These are phyloP conservation scores for Urocitellus parryii DNA, from an alignment of 2,113 vertebrate species.

Conservation along the genomic window DNA sequence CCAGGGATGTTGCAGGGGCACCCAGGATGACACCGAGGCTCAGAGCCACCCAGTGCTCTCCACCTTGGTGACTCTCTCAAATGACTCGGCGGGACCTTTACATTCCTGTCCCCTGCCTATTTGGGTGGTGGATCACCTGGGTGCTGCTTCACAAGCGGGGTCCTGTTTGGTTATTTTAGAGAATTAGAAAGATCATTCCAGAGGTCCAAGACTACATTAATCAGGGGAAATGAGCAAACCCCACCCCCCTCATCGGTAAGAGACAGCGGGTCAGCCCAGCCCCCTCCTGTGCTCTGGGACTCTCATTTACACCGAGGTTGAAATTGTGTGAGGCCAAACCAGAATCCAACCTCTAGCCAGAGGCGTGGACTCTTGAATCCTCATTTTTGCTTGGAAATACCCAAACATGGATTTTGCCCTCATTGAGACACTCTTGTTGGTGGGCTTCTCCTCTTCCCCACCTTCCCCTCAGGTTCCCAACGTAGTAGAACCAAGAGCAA, in stretches of 20 bases:
- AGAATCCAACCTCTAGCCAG: background rate
- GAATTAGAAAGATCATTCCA: background rate
- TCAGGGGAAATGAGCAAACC: background rate
- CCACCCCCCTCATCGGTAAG: background rate
- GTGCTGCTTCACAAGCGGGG: background rate
- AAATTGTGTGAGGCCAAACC: background rate
- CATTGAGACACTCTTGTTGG: background rate
- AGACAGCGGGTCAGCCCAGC: background rate
- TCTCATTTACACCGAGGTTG: background rate
- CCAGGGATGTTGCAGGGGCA: background rate
- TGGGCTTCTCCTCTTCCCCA: background rate
- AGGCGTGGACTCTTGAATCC: background rate
- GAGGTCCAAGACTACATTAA: background rate
- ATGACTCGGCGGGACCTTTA: background rate
- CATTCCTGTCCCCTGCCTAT: background rate
- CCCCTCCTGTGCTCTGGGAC: background rate
- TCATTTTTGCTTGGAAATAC: background rate
- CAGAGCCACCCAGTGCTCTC: background rate
- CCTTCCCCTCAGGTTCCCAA: background rate
- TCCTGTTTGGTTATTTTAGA: background rate
- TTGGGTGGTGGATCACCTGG: background rate
- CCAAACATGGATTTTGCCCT: background rate
- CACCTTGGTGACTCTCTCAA: background rate
- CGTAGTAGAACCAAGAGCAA: background rate
- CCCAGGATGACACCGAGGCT: background rate